Evolutionary conservation across 2,797 vertebrate species (phyloP).

Genomic region (Cryptoprocta ferox): DNA sequence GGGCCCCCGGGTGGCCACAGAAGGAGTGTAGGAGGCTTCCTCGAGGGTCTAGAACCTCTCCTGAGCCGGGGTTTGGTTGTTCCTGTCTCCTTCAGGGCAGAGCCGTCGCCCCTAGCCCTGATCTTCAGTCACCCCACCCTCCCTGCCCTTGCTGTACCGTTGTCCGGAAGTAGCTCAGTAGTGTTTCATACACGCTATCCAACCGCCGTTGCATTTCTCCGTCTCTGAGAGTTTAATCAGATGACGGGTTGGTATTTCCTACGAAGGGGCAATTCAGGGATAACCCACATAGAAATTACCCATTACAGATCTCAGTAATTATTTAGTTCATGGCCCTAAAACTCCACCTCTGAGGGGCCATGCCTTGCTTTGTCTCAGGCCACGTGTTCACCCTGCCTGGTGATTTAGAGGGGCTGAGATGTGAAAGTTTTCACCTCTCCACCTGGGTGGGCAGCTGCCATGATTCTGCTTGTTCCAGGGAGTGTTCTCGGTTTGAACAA

Average conservation of each 20-base stretch:
- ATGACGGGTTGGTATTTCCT: neutral
- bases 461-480: neutral
- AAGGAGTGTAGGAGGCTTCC: neutral
- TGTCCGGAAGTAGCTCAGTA: neutral
- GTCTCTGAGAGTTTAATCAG: neutral
- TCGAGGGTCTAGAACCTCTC: neutral
- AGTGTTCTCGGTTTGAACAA: neutral
- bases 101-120: neutral
- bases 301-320: neutral
- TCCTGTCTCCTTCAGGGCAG: neutral
- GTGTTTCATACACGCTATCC: neutral
- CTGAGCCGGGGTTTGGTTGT: neutral
- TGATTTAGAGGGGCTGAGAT: neutral
- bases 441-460: neutral
- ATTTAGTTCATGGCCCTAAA: neutral
- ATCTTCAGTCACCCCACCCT: neutral
- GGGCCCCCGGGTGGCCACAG: neutral
- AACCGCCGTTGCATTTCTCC: neutral
- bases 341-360: neutral
- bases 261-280: neutral
- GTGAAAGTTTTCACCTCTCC: neutral
- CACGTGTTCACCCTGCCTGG: no score
- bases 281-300: neutral
- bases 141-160: neutral
- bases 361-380: neutral